Evolutionary conservation across 2,113 vertebrate species (phyloP).

Genomic region (Lucifuga dentata): DNA sequence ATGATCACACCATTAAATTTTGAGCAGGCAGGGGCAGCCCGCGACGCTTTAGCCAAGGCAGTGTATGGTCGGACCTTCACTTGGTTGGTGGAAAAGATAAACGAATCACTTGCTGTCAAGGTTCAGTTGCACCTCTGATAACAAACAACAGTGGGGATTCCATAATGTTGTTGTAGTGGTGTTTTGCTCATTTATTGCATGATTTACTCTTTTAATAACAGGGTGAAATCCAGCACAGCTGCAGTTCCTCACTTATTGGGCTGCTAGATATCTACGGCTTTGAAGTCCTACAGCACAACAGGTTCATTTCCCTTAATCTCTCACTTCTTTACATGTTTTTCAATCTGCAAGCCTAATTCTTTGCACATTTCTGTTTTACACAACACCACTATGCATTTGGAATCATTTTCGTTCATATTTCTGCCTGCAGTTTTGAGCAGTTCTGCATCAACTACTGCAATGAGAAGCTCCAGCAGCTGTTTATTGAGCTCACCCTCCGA

Average conservation of each 20-base stretch:
- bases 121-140: constrained; percentile 68
- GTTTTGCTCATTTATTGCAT: constrained; percentile 3
- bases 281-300: constrained; percentile 96
- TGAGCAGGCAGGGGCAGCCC: constrained; percentile 91
- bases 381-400: neutral
- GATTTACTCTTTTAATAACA: constrained; percentile 57
- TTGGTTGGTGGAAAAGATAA: constrained; percentile 96
- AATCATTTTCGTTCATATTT: neutral
- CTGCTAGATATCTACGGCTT: constrained; percentile 99
- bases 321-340: neutral
- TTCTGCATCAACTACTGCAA: constrained; percentile 99
- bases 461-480: constrained; percentile 97
- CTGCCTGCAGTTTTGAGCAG: constrained; percentile 91
- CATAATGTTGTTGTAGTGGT: neutral
- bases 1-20: constrained; percentile 92
- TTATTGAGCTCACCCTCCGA: constrained; percentile 95
- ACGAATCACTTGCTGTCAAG: constrained; percentile 92
- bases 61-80: constrained; percentile 94
- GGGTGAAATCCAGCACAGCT: constrained; percentile 88
- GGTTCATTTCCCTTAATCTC: constrained; percentile 74
- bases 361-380: neutral
- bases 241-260: constrained; percentile 90
- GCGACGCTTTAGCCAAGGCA: constrained; percentile 93
- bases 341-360: neutral
- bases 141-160: neutral